phyloP scores from a whole-genome alignment of 2,113 vertebrate genomes.

The Sprattus sprattus region DNA sequence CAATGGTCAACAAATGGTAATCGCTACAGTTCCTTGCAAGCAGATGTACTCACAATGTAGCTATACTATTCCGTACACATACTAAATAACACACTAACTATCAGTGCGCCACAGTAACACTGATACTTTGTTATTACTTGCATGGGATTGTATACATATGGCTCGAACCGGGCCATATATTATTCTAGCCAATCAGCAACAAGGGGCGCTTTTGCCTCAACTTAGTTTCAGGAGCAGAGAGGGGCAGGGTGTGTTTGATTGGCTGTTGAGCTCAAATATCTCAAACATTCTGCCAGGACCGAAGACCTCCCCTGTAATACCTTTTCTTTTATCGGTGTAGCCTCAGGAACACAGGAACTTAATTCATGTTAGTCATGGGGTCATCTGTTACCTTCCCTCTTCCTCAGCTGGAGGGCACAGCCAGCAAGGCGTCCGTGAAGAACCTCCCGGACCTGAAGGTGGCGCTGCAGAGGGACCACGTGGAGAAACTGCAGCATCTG shows the following conservation, averaged over 20 bases:
- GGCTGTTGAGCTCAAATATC: too few species aligned
- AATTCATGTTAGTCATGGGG: not conserved
- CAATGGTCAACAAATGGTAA: not conserved
- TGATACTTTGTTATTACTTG: not conserved
- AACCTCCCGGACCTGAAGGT: slow-evolving; percentile 71
- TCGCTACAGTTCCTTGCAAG: not conserved
- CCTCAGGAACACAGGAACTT: not conserved
- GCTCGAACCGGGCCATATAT: too few species aligned
- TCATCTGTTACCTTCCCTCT: not conserved
- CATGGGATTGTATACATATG: not conserved
- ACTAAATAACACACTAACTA: not conserved
- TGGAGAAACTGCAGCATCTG: slow-evolving; percentile 80
- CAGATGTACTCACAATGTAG: not conserved
- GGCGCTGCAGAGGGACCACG: slow-evolving; percentile 73
- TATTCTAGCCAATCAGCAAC: too few species aligned
- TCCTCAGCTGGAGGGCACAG: slow-evolving; percentile 72
- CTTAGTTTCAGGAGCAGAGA: too few species aligned
- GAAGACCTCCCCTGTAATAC: too few species aligned
- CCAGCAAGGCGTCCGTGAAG: slow-evolving; percentile 65
- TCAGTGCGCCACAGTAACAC: not conserved
- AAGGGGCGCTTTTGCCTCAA: too few species aligned
- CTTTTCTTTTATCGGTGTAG: too few species aligned
- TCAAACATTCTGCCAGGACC: too few species aligned
- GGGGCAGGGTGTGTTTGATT: too few species aligned
- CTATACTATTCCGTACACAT: not conserved